Percentiles rank a stretch among this genome's conserved stretches.
These are phyloP conservation scores for Drosophila athabasca DNA, from an alignment of 1,140 invertebrate species.

Conservation along the genomic window DNA sequence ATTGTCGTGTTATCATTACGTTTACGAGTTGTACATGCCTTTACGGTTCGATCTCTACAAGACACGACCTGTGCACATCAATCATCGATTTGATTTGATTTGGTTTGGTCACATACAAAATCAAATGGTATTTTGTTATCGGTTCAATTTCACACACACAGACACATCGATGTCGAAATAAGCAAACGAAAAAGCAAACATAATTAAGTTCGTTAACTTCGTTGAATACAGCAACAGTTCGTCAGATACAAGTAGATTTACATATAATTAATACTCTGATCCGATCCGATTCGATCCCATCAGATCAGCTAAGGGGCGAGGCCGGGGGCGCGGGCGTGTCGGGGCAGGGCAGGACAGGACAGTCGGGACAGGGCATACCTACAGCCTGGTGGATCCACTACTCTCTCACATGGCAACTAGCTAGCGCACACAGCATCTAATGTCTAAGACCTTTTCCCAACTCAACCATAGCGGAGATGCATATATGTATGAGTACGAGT, in stretches of 20 bases:
- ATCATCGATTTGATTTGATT: conserved; percentile 34
- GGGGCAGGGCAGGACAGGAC: neutral
- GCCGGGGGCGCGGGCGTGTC: neutral
- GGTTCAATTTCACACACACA: conserved; percentile 22
- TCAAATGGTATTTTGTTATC: conserved; percentile 35
- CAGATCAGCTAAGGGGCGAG: neutral
- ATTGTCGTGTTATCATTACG: conserved; percentile 78
- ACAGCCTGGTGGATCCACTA: conserved; percentile 24
- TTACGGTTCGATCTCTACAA: conserved; percentile 76
- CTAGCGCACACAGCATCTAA: conserved; percentile 4
- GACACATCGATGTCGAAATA: conserved; percentile 28
- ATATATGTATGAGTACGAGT: conserved; percentile 11
- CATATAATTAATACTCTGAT: too few relatives aligned
- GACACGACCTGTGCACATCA: conserved; percentile 74
- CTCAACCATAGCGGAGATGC: conserved; percentile 22
- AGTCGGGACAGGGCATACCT: neutral
- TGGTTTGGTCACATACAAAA: conserved; percentile 35
- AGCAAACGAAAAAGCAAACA: conserved; percentile 49
- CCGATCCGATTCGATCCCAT: conserved; percentile 1
- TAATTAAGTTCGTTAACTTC: conserved; percentile 57
- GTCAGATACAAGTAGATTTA: conserved; percentile 9
- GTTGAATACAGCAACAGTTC: conserved; percentile 23
- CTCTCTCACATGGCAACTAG: conserved; percentile 42
- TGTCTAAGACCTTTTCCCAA: conserved; percentile 11
- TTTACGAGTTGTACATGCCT: conserved; percentile 77